Evolutionary conservation across 2,113 vertebrate species (phyloP), one percentile per base, ranked within the genome.

Genomic region (Lepisosteus oculatus): DNA sequence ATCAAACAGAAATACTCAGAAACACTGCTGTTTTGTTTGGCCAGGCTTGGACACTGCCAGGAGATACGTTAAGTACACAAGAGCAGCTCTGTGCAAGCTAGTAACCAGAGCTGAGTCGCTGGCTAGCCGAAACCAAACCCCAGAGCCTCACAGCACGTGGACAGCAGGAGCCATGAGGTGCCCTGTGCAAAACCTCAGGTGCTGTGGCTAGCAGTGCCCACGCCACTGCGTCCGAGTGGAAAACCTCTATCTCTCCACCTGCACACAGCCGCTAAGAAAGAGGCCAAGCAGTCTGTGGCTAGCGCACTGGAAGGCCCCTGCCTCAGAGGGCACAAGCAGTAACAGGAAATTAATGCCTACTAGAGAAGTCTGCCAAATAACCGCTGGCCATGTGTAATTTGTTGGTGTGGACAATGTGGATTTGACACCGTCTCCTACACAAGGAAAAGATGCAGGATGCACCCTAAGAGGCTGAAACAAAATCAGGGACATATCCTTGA

Each of bases 51-150:
- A 83, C 72, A 71, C 65, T 69, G 78, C 77, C 77, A 84, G 79
- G 80, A 79, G 77, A 74, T 70, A 71, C 78, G 81, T 79, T 76
- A 84, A 72, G 78, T 55, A n/a, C 69, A 65, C 63, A 64, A 72
- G 61, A 80, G 83, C 73, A 70, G 71, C 74, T 72, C 77, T 82
- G 83, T 70, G 76, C 76, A 84, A 88, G 86, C 79, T 75, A 68
- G 8, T 81, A 80, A 84, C 82, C 83, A 69, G 70, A 78, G 72
- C 77, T 74, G 47, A 78, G 74, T 79, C 77, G 73, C 71, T 70
- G 86, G 80, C 81, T 80, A 76, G 87, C 82, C 85, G 90, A 91
- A 91, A 91, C 88, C 74, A 84, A 87, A 91, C 80, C 78, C 72
- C 86, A 82, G 74, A 83, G 80, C 88, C 87, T 78, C 79, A 57